Base-by-base conservation (phyloP, 1,140 invertebrate genomes). In the Dendroctonus ponderosae region DNA sequence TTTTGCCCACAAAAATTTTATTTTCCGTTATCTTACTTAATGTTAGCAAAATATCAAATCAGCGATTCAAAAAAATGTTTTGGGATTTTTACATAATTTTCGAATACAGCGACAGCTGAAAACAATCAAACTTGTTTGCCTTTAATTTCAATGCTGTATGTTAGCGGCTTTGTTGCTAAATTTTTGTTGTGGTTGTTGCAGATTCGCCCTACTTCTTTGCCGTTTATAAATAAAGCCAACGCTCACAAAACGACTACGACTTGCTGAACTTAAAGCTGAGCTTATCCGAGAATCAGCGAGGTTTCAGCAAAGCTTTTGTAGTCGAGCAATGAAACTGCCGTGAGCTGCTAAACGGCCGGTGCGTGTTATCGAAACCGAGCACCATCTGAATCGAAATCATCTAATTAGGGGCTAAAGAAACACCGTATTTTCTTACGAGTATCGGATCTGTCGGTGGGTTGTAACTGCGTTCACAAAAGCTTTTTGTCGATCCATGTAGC, bases 291-390 rank as follows among this genome's bases (percentile, higher is more conserved):
- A 39, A 39, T 56, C 49, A 51, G 14, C 11, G 49, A 9, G 49
- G 49, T 51, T 51, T 51, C 49, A 51, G 49, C 49, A 51, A 12
- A 8, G 15, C 49, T 37, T 51, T 51, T 51, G 49, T 51, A 51
- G 49, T 51, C 49, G 37, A 37, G 49, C 37, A 56, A 56, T 56
- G 39, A 56, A 56, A 56, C 53, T 40, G 53, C 53, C 53, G 53
- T 38, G 53, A 56, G 26, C 52, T 58, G 56, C 56, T 58, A 58
- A 58, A 58, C 56, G 56, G 56, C 56, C 56, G 40, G 56, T 58
- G 56, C 56, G 56, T 58, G 56, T 58, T 58, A 58, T 58, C 56
- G 42, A n/a, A 5, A 46, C 14, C 43, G 42, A 15, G 39, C 56
- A 15, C 41, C n/a, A 58, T 11, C 56, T 43, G 56, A 43, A 58